Evolutionary conservation across 2,888 invertebrate genomes (phyloP), one percentile per base, ranked within the genome.

Genomic region (Rhaphigaster nebulosa): DNA sequence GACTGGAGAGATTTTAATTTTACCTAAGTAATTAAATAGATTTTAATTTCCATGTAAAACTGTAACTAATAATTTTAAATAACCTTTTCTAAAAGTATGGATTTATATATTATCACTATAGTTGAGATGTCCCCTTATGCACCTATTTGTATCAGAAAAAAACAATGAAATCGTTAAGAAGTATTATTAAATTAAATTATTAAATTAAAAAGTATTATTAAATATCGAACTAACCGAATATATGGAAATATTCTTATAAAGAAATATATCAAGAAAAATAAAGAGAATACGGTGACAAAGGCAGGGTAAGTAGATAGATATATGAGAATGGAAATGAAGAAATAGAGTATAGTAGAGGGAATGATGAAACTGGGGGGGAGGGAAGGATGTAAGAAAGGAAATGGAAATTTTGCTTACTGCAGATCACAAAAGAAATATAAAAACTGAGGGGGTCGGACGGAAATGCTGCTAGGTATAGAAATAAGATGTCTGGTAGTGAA

Each of bases 321-420:
- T 70, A 70, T 70, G 70, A 70, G 70, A 70, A 70, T 70, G 34
- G 70, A 70, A 70, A 70, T 70, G 70, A 70, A 70, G 70, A 70
- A 70, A 70, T 34, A 70, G 70, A 70, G 70, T 70, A 34, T 70
- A 70, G 34, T 34, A 34, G 34, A 20, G 20, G 34, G 18, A 20
- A 70, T 34, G 29, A 70, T 70, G 70, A 70, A 34, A 34, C 70
- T 20, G 70, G 34, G 70, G 34, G 34, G 34, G 6, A 23, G n/a
- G n/a, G n/a, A n/a, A n/a, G n/a, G 2, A 34, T 34, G 70, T 34
- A 34, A 70, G 65, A 70, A 70, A 70, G 70, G 70, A 38, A 70
- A 70, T 70, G 70, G 70, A 70, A 70, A 70, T 70, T 70, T 70
- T 2, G 70, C 70, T 70, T 34, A 70, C 70, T 70, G 70, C 5